Evolutionary conservation across 1,140 invertebrate species (phyloP).

Genomic region (Trachelipus rathkii): DNA sequence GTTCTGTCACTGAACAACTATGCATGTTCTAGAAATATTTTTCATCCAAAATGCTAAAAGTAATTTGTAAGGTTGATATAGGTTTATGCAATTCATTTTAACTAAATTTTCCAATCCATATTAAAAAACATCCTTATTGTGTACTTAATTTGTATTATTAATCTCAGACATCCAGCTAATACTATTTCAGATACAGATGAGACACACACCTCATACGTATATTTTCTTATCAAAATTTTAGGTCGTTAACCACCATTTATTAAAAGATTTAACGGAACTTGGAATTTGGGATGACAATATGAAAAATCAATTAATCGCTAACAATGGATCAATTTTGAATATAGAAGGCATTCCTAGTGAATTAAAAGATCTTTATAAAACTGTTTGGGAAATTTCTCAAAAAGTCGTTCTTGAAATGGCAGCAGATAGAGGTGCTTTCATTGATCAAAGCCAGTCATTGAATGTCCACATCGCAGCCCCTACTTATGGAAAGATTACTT

Average conservation of each 20-base stretch:
- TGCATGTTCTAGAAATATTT: too few species aligned
- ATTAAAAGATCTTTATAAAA: slow-evolving; percentile 90
- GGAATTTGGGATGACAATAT: slow-evolving; percentile 94
- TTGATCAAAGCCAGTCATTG: slow-evolving; percentile 97
- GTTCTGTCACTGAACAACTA: not conserved
- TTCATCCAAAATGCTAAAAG: too few species aligned
- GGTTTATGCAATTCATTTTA: too few species aligned
- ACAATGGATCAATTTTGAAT: slow-evolving; percentile 86
- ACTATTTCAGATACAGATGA: too few species aligned
- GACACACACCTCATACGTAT: not conserved
- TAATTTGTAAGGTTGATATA: too few species aligned
- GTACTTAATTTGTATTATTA: too few species aligned
- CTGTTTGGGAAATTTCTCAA: slow-evolving; percentile 97
- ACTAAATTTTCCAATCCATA: too few species aligned
- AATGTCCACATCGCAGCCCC: slow-evolving; percentile 95
- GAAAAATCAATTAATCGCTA: slow-evolving; percentile 89
- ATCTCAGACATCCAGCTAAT: too few species aligned
- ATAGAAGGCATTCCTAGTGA: slow-evolving; percentile 84
- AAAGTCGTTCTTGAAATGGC: slow-evolving; percentile 95
- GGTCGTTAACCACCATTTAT: slow-evolving; percentile 93
- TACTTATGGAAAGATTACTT: slow-evolving; percentile 87
- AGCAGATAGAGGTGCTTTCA: slow-evolving; percentile 93
- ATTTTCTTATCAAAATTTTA: slow-evolving; percentile 53
- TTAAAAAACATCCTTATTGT: too few species aligned
- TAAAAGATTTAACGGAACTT: slow-evolving; percentile 85